Conservation (phyloP, 2,797 vertebrate species). For the Sphaeramia orbicularis region DNA sequence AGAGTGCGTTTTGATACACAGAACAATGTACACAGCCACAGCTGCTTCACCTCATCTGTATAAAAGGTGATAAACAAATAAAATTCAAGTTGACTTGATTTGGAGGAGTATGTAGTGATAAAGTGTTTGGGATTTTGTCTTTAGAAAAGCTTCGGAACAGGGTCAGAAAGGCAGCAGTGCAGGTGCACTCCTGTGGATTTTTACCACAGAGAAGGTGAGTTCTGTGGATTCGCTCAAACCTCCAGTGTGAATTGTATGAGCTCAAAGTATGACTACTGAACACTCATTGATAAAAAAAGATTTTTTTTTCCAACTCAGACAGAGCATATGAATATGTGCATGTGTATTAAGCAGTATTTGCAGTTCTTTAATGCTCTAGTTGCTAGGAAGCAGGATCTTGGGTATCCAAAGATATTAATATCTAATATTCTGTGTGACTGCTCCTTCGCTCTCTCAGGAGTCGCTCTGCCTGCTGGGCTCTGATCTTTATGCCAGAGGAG, state of each 20-base stretch:
- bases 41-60: no score
- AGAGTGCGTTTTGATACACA: background rate
- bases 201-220: slow-evolving; percentile 16
- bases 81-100: background rate
- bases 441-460: slow-evolving; percentile 46
- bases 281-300: slow-evolving; percentile 12
- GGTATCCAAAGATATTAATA: slow-evolving; percentile 75
- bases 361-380: slow-evolving; percentile 57
- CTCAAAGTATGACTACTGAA: background rate
- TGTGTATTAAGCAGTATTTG: slow-evolving; percentile 24
- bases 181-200: slow-evolving; percentile 14
- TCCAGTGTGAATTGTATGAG: background rate
- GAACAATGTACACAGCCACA: no score
- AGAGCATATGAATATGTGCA: background rate
- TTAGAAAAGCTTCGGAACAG: slow-evolving; percentile 23
- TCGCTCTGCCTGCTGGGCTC: slow-evolving; percentile 64
- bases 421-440: slow-evolving; percentile 55
- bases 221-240: slow-evolving; percentile 14
- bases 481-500: slow-evolving; percentile 40
- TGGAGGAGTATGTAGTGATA: background rate
- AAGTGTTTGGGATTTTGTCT: slow-evolving; percentile 4
- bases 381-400: slow-evolving; percentile 76
- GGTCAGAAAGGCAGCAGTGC: slow-evolving; percentile 17
- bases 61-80: background rate
- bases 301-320: slow-evolving; percentile 6